These are phyloP conservation scores for Brachypteracias leptosomus DNA, from an alignment of 2,113 vertebrate genomes.

Conservation along the genomic window DNA sequence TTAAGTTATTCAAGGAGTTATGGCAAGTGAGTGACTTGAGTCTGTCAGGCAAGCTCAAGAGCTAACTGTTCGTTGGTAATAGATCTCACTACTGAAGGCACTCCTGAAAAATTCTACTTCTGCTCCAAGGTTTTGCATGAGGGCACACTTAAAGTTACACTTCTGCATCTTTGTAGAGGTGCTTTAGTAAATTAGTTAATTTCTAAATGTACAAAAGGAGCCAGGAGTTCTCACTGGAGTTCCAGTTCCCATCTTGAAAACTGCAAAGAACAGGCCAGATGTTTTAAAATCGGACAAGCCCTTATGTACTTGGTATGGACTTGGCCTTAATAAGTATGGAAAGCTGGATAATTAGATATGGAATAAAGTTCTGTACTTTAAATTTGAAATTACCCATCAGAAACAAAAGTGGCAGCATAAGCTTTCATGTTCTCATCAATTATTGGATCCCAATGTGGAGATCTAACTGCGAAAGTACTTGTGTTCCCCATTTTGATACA, in stretches of 20 bases:
- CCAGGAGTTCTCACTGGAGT: neutral
- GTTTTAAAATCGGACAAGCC: neutral
- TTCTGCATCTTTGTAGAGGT: neutral
- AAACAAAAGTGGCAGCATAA: neutral
- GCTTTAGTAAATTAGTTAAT: neutral
- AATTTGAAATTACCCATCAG: neutral
- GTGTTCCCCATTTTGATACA: neutral
- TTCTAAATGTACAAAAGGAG: neutral
- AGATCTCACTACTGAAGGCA: neutral
- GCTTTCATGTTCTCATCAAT: neutral
- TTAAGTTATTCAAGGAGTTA: neutral
- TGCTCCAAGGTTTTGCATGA: neutral
- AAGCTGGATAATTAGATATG: neutral
- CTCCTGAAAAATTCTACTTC: neutral
- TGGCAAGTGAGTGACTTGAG: neutral
- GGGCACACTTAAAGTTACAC: neutral
- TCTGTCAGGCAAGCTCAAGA: neutral
- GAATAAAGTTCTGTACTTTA: neutral
- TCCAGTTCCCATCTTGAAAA: neutral
- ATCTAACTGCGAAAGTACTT: neutral
- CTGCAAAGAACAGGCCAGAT: neutral
- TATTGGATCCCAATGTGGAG: neutral
- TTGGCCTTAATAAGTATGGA: neutral
- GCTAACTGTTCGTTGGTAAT: neutral
- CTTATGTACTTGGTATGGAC: neutral